A percentile compares a stretch with the other conserved stretches of the same genome.
phyloP scores from a whole-genome alignment of 2,888 invertebrate species.

The Ariolimax columbianus region DNA sequence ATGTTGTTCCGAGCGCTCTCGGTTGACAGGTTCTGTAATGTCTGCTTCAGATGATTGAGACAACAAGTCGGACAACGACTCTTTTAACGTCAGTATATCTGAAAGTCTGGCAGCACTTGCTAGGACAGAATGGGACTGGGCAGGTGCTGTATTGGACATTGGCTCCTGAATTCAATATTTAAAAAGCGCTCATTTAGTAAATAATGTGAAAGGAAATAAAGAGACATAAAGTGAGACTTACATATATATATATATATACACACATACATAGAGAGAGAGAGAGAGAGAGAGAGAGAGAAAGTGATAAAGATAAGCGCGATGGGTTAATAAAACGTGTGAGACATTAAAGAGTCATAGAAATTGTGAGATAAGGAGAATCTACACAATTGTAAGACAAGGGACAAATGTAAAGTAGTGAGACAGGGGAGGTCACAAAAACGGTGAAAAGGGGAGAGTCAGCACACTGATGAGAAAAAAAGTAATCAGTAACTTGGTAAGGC shows the following conservation, averaged over 20 bases:
- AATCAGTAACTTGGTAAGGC: too few species aligned
- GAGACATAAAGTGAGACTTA: background rate
- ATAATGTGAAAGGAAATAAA: background rate
- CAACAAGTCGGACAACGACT: background rate
- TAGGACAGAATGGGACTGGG: background rate
- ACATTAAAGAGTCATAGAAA: too few species aligned
- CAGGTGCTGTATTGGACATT: background rate
- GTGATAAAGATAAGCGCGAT: too few species aligned
- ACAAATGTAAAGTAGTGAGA: too few species aligned
- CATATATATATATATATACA: background rate
- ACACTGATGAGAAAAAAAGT: too few species aligned
- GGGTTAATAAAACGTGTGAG: too few species aligned
- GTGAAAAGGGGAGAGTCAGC: too few species aligned
- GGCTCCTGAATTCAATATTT: background rate
- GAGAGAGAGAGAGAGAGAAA: too few species aligned
- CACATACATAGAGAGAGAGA: background rate
- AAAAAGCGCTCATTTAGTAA: background rate
- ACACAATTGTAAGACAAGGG: too few species aligned
- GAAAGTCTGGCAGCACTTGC: background rate
- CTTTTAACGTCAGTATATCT: slow-evolving; percentile 6
- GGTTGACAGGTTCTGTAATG: background rate
- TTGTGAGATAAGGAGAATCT: too few species aligned
- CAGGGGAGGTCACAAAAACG: too few species aligned
- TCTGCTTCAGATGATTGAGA: background rate
- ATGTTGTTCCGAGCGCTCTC: background rate